Evolutionary conservation across 1,140 invertebrate genomes (phyloP).

Genomic region (Drosophila littoralis): DNA sequence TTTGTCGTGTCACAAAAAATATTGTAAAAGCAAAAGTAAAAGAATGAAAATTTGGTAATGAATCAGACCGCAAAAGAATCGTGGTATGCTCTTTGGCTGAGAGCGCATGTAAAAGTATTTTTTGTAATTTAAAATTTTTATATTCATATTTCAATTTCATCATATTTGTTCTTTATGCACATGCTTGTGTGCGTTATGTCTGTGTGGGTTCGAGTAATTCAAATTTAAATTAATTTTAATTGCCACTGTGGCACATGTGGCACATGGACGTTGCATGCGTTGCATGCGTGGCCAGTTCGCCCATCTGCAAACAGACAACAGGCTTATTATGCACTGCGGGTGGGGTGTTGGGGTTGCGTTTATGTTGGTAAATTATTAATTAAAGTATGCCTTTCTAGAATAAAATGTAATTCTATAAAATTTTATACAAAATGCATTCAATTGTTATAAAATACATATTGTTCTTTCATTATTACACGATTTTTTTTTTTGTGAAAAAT

Average conservation of each 20-base stretch:
- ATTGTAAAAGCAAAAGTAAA: no score
- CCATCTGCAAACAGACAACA: constrained; percentile 40
- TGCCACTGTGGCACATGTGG: constrained; percentile 43
- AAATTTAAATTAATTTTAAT: constrained; percentile 82
- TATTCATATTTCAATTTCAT: not conserved
- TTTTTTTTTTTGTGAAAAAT: no score
- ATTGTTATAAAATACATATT: no score
- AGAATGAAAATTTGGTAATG: no score
- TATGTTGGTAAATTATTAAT: constrained; percentile 47
- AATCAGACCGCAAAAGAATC: no score
- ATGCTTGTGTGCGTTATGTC: not conserved
- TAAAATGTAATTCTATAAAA: not conserved
- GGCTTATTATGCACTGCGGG: no score
- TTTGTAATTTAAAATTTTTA: constrained; percentile 4
- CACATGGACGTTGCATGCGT: not conserved
- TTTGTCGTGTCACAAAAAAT: no score
- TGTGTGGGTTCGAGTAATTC: constrained; percentile 52
- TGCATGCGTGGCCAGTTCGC: constrained; percentile 32
- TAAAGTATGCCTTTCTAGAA: constrained; percentile 17
- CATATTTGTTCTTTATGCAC: constrained; percentile 22
- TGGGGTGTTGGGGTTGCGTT: constrained; percentile 13
- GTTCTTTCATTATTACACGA: no score
- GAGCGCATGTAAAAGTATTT: not conserved
- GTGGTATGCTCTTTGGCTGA: not conserved
- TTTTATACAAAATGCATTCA: no score